Base-by-base conservation (phyloP, 1,140 invertebrate species). In the Branchinecta lynchi region DNA sequence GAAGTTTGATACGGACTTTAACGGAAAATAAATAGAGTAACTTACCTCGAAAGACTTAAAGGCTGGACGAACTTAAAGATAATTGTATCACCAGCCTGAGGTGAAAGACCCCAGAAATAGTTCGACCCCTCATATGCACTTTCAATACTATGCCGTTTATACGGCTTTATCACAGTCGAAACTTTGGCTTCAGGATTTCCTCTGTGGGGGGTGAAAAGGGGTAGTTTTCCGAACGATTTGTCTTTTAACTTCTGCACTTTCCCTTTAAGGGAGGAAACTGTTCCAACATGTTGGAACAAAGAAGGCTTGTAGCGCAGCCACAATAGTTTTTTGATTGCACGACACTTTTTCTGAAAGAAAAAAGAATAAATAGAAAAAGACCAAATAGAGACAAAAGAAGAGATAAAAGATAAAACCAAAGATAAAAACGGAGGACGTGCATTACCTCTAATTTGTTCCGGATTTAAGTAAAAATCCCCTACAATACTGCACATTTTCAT, bases 241-340 rank as follows among this genome's bases (percentile, higher is more conserved):
- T 97, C 92, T 85, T 96, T 95, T 0, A 98, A 80, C 80, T 94
- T 96, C 77, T 98, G 95, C 67, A 96, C 89, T 84, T 98, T 98
- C 71, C 95, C 95, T 79, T 90, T 93, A 0, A 98, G 81, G 0
- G 94, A 97, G 0, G 94, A 97, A 76, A 94, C 92, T 7, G 89
- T 89, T 10, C 95, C 95, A 73, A 97, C 92, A 76, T 98, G 95
- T 81, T 98, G 93, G 77, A 98, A 98, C 0, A 97, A 80, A 0
- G 93, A 94, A 7, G 93, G 90, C 74, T 93, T 92, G 75, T 89
- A 94, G 76, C 90, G 88, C 20, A 93, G 82, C 86, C 91, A 92
- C 66, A 92, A 82, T 75, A 86, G 82, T 21, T 86, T 83, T 77
- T 92, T 90, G 70, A 86, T 87, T 74, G 85, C 84, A 75, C 86